Evolutionary conservation across 2,888 invertebrate species (phyloP).

Genomic region (Lucinisca nassula): DNA sequence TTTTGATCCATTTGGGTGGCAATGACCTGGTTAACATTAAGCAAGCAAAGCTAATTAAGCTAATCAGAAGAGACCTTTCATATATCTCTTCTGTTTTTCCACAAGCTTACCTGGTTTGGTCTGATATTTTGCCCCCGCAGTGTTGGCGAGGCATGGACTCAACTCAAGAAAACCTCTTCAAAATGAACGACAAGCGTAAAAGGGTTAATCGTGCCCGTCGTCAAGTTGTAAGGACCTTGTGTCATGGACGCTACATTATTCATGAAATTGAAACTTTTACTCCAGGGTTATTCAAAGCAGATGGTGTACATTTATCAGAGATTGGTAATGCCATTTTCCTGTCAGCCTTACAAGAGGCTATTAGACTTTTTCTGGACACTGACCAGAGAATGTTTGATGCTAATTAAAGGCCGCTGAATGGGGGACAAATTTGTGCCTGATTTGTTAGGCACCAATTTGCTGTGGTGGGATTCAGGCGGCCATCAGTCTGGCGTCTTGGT

Average conservation of each 20-base stretch:
- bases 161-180: background rate
- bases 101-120: background rate
- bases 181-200: background rate
- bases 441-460: too few relatives aligned
- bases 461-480: background rate
- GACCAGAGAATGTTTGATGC: background rate
- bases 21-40: background rate
- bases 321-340: background rate
- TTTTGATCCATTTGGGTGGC: background rate
- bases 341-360: background rate
- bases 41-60: background rate
- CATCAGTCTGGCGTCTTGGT: background rate
- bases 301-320: background rate
- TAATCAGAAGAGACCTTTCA: background rate
- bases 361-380: background rate
- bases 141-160: background rate
- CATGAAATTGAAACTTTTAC: background rate
- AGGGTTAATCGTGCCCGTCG: background rate
- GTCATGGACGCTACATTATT: background rate
- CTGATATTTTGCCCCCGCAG: background rate
- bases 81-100: background rate
- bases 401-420: background rate
- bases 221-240: background rate
- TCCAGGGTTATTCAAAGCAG: background rate
- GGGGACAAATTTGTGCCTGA: background rate